Conservation (phyloP, 2,888 invertebrate genomes). For the Nebria brevicollis region DNA sequence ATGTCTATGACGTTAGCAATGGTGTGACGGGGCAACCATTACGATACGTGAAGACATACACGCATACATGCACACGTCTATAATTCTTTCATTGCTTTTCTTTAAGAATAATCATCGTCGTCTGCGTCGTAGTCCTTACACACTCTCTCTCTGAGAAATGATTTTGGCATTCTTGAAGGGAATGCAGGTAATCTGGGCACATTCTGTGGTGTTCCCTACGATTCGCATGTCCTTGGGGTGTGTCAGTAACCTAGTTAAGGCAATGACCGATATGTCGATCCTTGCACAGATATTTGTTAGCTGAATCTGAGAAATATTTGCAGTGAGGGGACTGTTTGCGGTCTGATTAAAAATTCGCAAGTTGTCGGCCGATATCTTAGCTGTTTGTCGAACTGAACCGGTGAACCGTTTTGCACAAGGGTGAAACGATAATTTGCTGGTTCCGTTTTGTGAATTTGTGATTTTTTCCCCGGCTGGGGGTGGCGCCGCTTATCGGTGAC, state of each 20-base stretch:
- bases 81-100: background rate
- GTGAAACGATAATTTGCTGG: conserved; percentile 39
- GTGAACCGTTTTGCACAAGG: background rate
- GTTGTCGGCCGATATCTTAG: conserved; percentile 5
- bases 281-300: background rate
- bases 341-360: conserved; percentile 13
- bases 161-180: background rate
- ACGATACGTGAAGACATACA: no score
- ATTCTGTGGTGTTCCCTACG: background rate
- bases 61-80: no score
- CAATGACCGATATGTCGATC: background rate
- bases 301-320: background rate
- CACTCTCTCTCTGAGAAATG: background rate
- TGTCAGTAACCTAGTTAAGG: background rate
- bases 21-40: no score
- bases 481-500: conserved; percentile 11
- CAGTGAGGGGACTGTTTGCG: background rate
- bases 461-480: conserved; percentile 23
- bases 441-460: conserved; percentile 41
- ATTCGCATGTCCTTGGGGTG: background rate
- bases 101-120: background rate
- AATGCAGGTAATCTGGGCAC: background rate
- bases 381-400: conserved; percentile 22
- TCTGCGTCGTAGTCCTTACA: no score
- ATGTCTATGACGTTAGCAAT: background rate